Evolutionary conservation across 2,113 vertebrate species (phyloP), one percentile per base, ranked within the genome.

Genomic region (Acinonyx jubatus): DNA sequence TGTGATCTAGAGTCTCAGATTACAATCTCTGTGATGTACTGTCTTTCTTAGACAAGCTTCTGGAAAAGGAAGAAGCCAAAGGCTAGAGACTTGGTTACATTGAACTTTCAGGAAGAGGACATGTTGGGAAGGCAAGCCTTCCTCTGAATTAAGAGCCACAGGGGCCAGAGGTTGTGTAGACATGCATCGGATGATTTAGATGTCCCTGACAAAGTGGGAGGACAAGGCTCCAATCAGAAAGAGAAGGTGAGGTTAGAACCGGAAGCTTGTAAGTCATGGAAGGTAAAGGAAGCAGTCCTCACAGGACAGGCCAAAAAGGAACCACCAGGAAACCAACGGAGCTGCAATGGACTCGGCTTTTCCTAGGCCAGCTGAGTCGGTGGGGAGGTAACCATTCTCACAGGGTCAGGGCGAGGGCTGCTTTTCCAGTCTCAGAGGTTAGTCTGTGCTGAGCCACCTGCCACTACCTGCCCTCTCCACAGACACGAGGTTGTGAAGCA

Each of bases 401-500:
- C 33, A 33, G 41, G 5, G 41, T 91, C 15, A 52, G 41, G 45
- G 1, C 11, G 19, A 50, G 25, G 48, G 80, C 13, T n/a, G 68
- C 45, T 80, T 50, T 73, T 36, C 76, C 21, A 3, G 18, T 48
- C 29, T 63, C 11, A 13, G 33, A 80, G 3, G 27, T 13, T 15
- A 36, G 11, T 57, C 31, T 68, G 12, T 57, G 9, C 29, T 19
- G 16, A 31, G 27, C 4, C 29, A 3, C 3, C 25, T 55, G 19
- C 5, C 11, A 16, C 13, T 29, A 5, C 2, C 16, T 5, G 31
- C 11, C 5, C n/a, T 68, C 16, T 1, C 25, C 18, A 52, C 25
- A 52, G 33, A 57, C 2, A 25, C 2, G 5, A 82, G 29, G 7
- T 57, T 82, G 36, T 31, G 36, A 79, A 82, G 81, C 81, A 36